A percentile compares a stretch with the other conserved stretches of the same genome.
Conservation (phyloP, 2,888 invertebrate genomes). For the Caenorhabditis zanzibari region DNA sequence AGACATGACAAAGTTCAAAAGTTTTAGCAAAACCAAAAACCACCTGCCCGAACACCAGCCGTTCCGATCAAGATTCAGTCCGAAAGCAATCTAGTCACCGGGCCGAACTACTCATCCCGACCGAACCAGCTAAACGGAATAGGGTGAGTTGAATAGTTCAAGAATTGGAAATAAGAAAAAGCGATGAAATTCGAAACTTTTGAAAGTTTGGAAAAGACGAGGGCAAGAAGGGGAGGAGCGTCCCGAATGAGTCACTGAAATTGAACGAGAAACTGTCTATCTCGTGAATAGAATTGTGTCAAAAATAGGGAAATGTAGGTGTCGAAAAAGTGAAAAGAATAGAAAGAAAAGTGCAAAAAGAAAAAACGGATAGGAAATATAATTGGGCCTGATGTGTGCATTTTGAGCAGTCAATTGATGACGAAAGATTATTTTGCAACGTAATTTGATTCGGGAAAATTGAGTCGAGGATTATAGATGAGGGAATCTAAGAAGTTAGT, state of each 20-base stretch:
- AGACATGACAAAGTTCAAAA: too few species aligned
- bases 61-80: conserved; percentile 50
- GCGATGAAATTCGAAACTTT: conserved; percentile 20
- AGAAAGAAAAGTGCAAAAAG: neutral
- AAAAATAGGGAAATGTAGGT: neutral
- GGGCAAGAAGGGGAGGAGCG: neutral
- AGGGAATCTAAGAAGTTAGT: too few species aligned
- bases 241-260: conserved; percentile 17
- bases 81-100: conserved; percentile 45
- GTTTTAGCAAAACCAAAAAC: conserved; percentile 22
- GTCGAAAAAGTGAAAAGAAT: neutral
- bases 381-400: neutral
- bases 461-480: too few species aligned
- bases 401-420: too few species aligned
- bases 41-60: conserved; percentile 12
- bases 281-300: conserved; percentile 6
- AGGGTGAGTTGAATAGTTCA: conserved; percentile 42
- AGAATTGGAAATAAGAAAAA: conserved; percentile 2
- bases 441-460: neutral
- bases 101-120: conserved; percentile 7
- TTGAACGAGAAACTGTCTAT: conserved; percentile 11
- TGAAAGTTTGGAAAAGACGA: neutral
- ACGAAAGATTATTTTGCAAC: too few species aligned
- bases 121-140: conserved; percentile 42
- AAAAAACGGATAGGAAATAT: neutral